Conservation (phyloP, 2,797 vertebrate species). For the Oophaga sylvatica region DNA sequence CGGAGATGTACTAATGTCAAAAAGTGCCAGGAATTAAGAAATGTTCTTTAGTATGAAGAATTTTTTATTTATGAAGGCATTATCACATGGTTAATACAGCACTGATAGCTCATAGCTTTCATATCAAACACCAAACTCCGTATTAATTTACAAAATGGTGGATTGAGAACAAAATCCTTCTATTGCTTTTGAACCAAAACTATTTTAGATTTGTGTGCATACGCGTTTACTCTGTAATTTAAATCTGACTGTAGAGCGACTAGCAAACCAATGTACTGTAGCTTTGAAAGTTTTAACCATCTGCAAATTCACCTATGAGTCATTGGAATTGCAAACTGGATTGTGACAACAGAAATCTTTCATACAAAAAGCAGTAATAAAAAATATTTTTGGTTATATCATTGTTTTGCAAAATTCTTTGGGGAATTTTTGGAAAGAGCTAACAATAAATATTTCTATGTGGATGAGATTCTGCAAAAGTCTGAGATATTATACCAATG, state of each 20-base stretch:
- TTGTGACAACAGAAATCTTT: conserved; percentile 11
- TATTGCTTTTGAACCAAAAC: too few relatives aligned
- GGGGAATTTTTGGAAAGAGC: neutral
- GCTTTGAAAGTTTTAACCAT: neutral
- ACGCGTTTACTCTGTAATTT: neutral
- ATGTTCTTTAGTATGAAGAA: too few relatives aligned
- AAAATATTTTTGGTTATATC: conserved; percentile 7
- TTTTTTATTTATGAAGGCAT: too few relatives aligned
- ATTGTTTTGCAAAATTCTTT: neutral
- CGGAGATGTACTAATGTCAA: too few relatives aligned
- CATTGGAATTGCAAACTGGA: neutral
- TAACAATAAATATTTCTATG: conserved; percentile 33
- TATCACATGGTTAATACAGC: too few relatives aligned
- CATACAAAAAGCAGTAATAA: neutral
- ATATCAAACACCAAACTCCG: too few relatives aligned
- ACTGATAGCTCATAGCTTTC: too few relatives aligned
- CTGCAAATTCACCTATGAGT: conserved; percentile 18
- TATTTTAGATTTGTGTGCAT: too few relatives aligned
- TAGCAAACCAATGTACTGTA: neutral
- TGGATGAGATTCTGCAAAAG: conserved; percentile 36
- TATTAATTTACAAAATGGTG: too few relatives aligned
- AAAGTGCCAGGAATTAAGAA: too few relatives aligned
- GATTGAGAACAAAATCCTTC: too few relatives aligned
- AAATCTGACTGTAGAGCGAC: neutral
- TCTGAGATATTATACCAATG: conserved; percentile 79